These are phyloP conservation scores for Eupeodes luniger DNA, from an alignment of 2,888 invertebrate genomes.

Conservation along the genomic window DNA sequence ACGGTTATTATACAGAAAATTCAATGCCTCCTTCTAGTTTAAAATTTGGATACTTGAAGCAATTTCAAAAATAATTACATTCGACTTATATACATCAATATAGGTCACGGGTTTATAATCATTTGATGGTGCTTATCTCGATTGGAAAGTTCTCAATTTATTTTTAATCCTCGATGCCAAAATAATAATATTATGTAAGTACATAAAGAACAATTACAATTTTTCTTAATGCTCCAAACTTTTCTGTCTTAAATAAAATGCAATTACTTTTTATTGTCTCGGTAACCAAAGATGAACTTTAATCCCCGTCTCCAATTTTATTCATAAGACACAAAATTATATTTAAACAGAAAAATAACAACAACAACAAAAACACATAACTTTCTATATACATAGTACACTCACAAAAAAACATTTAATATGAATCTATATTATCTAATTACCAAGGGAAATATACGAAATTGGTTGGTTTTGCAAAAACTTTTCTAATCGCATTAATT, in stretches of 20 bases:
- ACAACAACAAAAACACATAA: too few species aligned
- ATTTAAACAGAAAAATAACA: background rate
- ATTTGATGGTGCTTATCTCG: conserved; percentile 10
- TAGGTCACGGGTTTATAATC: conserved; percentile 25
- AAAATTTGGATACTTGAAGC: background rate
- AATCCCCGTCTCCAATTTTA: background rate
- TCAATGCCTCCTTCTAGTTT: too few species aligned
- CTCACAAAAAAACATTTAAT: conserved; percentile 43
- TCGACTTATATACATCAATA: background rate
- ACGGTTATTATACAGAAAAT: too few species aligned
- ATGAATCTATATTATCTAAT: conserved; percentile 58
- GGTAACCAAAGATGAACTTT: conserved; percentile 12
- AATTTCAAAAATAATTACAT: conserved; percentile 5
- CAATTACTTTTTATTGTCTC: conserved; percentile 52
- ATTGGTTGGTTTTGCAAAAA: conserved; percentile 62
- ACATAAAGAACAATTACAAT: conserved; percentile 35
- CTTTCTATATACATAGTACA: background rate
- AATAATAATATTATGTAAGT: background rate
- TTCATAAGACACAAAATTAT: background rate
- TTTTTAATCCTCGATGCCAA: background rate
- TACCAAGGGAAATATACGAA: conserved; percentile 49
- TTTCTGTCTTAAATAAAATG: conserved; percentile 36
- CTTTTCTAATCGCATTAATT: conserved; percentile 72
- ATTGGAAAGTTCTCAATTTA: conserved; percentile 10
- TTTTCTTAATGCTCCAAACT: conserved; percentile 27